These are phyloP conservation scores for Silurus asotus DNA, from an alignment of 2,113 vertebrate genomes.

Conservation along the genomic window DNA sequence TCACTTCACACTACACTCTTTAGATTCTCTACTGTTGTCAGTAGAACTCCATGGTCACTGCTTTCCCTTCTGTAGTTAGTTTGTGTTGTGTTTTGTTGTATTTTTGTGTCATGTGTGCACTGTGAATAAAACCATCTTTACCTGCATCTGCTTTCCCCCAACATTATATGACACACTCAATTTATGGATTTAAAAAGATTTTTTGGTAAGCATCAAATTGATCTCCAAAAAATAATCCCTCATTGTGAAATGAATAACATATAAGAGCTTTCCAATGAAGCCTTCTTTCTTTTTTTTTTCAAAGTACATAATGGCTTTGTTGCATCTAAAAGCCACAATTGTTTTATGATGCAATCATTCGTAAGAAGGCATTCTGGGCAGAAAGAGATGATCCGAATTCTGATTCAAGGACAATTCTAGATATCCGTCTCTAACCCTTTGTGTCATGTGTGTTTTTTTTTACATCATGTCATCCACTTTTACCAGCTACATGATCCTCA, in stretches of 20 bases:
- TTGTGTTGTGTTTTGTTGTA: no score
- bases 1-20: no score
- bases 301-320: conserved; percentile 69
- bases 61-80: no score
- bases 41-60: no score
- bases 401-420: conserved; percentile 65
- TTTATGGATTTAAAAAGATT: background rate
- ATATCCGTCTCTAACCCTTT: conserved; percentile 59
- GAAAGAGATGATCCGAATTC: conserved; percentile 64
- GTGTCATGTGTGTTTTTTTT: background rate
- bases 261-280: conserved; percentile 27
- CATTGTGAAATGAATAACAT: conserved; percentile 54
- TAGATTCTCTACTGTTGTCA: no score
- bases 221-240: background rate
- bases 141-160: no score
- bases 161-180: no score
- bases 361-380: conserved; percentile 63
- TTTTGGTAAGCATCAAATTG: background rate
- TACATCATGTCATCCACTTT: background rate
- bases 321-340: conserved; percentile 62
- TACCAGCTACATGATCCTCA: background rate
- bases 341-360: conserved; percentile 69
- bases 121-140: no score
- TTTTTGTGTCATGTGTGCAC: no score
- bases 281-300: conserved; percentile 53